Base-by-base conservation (phyloP, 2,113 vertebrate genomes). In the Progne subis region DNA sequence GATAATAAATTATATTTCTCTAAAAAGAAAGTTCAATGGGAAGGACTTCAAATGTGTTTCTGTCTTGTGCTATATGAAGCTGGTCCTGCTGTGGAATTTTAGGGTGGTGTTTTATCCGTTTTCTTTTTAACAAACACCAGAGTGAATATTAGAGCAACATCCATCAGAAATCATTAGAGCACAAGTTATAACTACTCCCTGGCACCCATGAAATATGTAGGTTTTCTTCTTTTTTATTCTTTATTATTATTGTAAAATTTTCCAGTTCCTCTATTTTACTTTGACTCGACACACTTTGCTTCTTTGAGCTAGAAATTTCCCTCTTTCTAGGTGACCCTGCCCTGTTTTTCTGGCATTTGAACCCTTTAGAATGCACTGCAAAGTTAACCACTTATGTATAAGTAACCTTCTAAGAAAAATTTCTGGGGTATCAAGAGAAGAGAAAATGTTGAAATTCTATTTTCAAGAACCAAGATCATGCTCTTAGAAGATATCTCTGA, bases 141-240 rank as follows among this genome's bases (percentile, higher is more conserved):
- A 94, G 41, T 85, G 93, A 97, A 93, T 31, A 93, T 32, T 85
- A 85, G 52, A 93, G 78, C 68, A 91, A 80, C 94, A 94, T 75
- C 63, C 78, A 89, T 60, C 70, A 94, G 86, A 96, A 96, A 96
- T 79, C 59, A 95, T 89, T 76, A 80, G 21, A 95, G 71, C 85
- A 93, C 78, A 96, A 91, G 80, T 96, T 74, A 67, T 64, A 84
- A 97, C 90, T 83, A 32, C 65, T 95, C 86, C 89, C 68, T 64
- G 16, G 92, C 63, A 94, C 57, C 82, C 91, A 81, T 76, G 46
- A 64, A 87, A 41, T 77, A 91, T 55, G 85, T 44, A 71, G 29
- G 47, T 17, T 72, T 31, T 32, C 44, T 55, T 17, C 55, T 5
- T 37, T 37, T 12, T 41, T n/a, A 8, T 17, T 18, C 6, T 39